Conservation (phyloP, 92 coral and sea anemone species). For the Micromussa lordhowensis region DNA sequence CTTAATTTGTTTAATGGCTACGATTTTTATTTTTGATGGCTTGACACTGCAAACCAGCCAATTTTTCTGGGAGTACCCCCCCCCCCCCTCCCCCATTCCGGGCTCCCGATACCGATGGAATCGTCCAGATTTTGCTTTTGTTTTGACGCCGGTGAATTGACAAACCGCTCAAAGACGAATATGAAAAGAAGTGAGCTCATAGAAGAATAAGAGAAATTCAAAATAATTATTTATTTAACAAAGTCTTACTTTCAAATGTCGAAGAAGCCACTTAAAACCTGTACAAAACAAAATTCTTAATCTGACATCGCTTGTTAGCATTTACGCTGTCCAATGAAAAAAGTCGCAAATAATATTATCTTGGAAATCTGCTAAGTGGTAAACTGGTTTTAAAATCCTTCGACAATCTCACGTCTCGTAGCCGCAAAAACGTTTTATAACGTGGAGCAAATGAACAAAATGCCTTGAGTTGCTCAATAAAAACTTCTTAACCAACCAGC, state of each 20-base stretch:
- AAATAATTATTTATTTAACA: not conserved
- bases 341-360: not conserved
- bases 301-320: not conserved
- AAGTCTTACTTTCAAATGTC: not conserved
- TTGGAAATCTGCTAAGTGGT: not conserved
- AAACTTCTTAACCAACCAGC: not conserved
- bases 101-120: too few species aligned
- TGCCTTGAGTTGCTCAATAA: not conserved
- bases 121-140: too few species aligned
- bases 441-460: not conserved
- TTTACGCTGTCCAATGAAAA: not conserved
- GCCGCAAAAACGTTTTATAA: not conserved
- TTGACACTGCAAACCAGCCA: too few species aligned
- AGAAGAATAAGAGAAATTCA: not conserved
- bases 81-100: too few species aligned
- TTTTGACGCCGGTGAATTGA: too few species aligned
- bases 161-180: too few species aligned
- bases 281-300: not conserved
- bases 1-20: too few species aligned
- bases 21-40: too few species aligned
- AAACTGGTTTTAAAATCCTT: not conserved
- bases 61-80: too few species aligned
- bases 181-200: not conserved
- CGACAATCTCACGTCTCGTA: not conserved
- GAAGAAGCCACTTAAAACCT: not conserved